These are phyloP conservation scores for Amphipoea lucens DNA, from an alignment of 2,888 invertebrate species.

Conservation along the genomic window DNA sequence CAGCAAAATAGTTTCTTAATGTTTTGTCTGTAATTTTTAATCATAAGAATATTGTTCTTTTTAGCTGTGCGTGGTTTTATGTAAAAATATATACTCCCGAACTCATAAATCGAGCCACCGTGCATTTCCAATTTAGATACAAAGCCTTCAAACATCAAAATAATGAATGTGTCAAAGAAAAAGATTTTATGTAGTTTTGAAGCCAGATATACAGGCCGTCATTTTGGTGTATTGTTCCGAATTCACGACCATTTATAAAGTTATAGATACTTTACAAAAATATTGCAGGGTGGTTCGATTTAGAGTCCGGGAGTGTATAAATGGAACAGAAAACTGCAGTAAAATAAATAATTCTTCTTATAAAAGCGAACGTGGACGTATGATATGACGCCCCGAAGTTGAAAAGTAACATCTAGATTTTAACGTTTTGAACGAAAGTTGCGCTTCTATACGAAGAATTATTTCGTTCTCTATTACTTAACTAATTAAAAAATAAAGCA, in stretches of 20 bases:
- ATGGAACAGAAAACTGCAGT: background rate
- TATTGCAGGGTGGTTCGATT: too few species aligned
- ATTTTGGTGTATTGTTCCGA: too few species aligned
- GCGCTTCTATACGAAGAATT: background rate
- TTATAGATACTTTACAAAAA: too few species aligned
- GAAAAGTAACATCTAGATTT: background rate
- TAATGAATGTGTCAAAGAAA: too few species aligned
- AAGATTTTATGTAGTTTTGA: too few species aligned
- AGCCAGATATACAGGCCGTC: too few species aligned
- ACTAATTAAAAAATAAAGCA: conserved; percentile 57
- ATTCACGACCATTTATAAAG: too few species aligned
- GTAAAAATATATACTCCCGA: background rate
- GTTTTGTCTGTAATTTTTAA: background rate
- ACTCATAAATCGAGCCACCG: too few species aligned
- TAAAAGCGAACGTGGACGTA: background rate
- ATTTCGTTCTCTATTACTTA: background rate
- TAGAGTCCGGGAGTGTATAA: background rate
- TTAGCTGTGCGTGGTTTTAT: background rate
- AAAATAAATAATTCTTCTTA: background rate
- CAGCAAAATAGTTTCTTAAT: background rate
- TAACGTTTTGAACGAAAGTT: background rate
- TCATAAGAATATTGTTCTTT: background rate
- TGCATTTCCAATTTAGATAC: too few species aligned
- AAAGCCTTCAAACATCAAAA: too few species aligned
- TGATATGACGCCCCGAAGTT: background rate